Evolutionary conservation across 2,888 invertebrate species (phyloP).

Genomic region (Tinea trinotella): DNA sequence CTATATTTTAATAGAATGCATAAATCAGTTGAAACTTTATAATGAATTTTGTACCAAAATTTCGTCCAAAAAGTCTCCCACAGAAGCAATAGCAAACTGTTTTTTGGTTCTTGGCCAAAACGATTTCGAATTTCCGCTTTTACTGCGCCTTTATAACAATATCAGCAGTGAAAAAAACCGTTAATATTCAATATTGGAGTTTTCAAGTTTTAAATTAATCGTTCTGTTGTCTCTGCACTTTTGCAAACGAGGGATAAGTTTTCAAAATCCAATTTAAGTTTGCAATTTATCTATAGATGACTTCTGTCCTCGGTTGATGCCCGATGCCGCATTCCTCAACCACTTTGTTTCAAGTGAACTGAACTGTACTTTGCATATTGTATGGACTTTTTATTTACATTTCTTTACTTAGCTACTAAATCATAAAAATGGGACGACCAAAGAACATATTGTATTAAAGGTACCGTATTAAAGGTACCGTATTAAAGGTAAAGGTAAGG

Average conservation of each 20-base stretch:
- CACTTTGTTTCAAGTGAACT: slow-evolving; percentile 1
- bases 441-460: no score
- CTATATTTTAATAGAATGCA: no score
- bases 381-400: no score
- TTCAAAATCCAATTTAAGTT: slow-evolving; percentile 20
- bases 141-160: neutral
- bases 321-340: neutral
- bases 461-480: no score
- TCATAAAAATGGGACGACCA: no score
- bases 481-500: no score
- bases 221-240: slow-evolving; percentile 16
- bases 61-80: no score
- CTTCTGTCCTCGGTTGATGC: slow-evolving; percentile 5
- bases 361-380: neutral
- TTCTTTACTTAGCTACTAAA: no score
- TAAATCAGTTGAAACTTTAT: no score
- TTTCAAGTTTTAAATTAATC: slow-evolving; percentile 19
- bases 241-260: slow-evolving; percentile 1
- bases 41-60: no score
- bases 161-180: slow-evolving; percentile 9
- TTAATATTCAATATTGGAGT: slow-evolving; percentile 16
- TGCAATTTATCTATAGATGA: slow-evolving; percentile 5
- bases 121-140: neutral
- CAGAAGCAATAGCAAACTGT: neutral
- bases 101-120: neutral